Base-by-base conservation (phyloP, 2,113 vertebrate genomes). In the Eretmochelys imbricata region DNA sequence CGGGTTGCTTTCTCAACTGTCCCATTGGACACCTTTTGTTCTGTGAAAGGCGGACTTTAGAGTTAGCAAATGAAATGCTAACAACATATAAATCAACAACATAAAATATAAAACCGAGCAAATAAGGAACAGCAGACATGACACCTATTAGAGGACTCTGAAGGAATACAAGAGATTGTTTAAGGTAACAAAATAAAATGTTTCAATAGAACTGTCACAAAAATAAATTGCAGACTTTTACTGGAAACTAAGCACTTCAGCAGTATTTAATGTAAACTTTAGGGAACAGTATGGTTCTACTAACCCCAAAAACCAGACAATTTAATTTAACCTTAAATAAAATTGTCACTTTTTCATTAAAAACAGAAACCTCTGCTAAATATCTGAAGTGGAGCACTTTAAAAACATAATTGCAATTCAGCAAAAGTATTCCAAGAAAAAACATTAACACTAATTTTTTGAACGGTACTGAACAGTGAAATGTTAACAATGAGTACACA, bases 231-330 rank as follows among this genome's bases (percentile, higher is more conserved):
- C 54, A 80, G 19, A 27, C 16, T 84, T 29, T 5, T n/a, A 20
- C 42, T 53, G 38, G 72, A 86, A 69, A 94, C 20, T 27, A 93
- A 1, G 2, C 53, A 55, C 3, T 51, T 65, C 38, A 91, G 6
- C 35, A 80, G 11, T 29, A 91, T 85, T 88, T 72, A 93, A 93
- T 17, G 6, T 78, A 87, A 38, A 16, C 42, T 94, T 90, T 48
- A 85, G 8, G 48, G 78, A 90, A 20, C 0, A 72, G 72, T 53
- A 54, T 5, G 49, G 4, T 31, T 96, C 35, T 84, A 55, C 0
- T 87, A 55, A 54, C 48, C 93, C 24, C 80, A 54, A 87, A 87
- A 91, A 83, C 82, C 89, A 94, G 29, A 13, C 72, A 87, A 93
- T 80, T 22, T 79, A 69, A 80, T 19, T 38, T 38, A 13, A 72